Evolutionary conservation across 2,797 vertebrate species (phyloP), one percentile per base, ranked within the genome.

Genomic region (Oreonectes daqikongensis): DNA sequence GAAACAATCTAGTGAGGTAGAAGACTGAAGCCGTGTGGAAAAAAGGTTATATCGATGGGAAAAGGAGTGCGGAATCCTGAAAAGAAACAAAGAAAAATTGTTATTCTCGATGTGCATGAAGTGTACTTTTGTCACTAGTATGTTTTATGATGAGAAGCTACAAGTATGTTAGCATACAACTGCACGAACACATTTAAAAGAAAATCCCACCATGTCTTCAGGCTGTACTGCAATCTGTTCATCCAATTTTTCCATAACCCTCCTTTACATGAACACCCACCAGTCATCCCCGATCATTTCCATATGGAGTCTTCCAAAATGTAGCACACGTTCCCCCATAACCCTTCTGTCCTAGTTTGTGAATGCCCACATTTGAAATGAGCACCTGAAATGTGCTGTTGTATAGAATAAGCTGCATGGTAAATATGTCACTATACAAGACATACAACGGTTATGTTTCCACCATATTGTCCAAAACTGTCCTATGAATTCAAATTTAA

Each of bases 201-300:
- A 69, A 50, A 40, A 71, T 57, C 63, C 48, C 84, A 84, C 84
- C 87, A 78, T 90, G 87, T 86, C 90, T 28, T 57, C 80, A 86
- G 89, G 91, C 91, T 79, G 79, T 79, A 73, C 69, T 72, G n/a
- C 89, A 90, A 91, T 89, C 91, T 92, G 91, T 88, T 91, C 87
- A 83, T 77, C 30, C 3, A 35, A 53, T n/a, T 35, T 42, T 57
- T 59, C 73, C 50, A 42, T 75, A 63, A 84, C 80, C 81, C 79
- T 84, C 73, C 83, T 82, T 72, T 75, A 65, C 64, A 69, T 10
- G 20, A 69, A 68, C 63, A 66, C 73, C 79, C 69, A 75, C 35
- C 0, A 86, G 82, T 86, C 87, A 84, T 72, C 69, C 86, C 89
- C 77, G 42, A 24, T 77, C 87, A 82, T 82, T 76, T 64, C 84